Evolutionary conservation across 2,113 vertebrate species (phyloP), one percentile per base, ranked within the genome.

Genomic region (Crypturellus undulatus): DNA sequence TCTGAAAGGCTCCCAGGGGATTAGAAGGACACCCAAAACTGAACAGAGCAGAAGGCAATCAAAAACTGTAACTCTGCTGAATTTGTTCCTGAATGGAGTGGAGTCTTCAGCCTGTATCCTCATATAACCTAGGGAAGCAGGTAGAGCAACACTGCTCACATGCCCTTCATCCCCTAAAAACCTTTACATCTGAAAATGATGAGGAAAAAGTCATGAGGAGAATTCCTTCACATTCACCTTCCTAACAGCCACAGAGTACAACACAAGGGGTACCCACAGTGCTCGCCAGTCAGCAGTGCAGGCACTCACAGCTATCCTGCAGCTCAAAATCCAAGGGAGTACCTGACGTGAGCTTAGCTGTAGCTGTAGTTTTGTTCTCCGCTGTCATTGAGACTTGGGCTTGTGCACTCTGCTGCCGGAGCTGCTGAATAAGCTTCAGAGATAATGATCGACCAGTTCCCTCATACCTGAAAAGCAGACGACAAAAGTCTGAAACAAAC

Each of bases 361-460:
- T 99, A 45, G 96, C 98, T 4, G 97, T 97, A 94, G 65, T 95
- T 95, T 98, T 98, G 97, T 99, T 99, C 97, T 99, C 99, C 2
- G 99, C 99, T 0, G 98, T 98, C 94, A 98, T 90, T 83, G 95
- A 98, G 97, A 98, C 96, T 93, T 99, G 99, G 93, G 98, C 99
- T 90, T 99, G 98, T 17, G 98, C 97, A 3, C 99, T 99, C 97
- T 99, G 99, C 75, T 99, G 99, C 43, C 99, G 98, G 77, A 99
- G 97, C 97, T 99, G 99, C 97, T 99, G 99, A 64, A 99, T 99
- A 47, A 99, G 98, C 94, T 99, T 99, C 84, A 99, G 98, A 15
- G 99, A 99, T 7, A 99, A 98, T 2, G 99, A 99, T 17, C 99
- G 99, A 1, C 99, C 99, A 0, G 99, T 99, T 69, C 99, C 99